Evolutionary conservation across 2,113 vertebrate genomes (phyloP).

Genomic region (Gracilinanus agilis): DNA sequence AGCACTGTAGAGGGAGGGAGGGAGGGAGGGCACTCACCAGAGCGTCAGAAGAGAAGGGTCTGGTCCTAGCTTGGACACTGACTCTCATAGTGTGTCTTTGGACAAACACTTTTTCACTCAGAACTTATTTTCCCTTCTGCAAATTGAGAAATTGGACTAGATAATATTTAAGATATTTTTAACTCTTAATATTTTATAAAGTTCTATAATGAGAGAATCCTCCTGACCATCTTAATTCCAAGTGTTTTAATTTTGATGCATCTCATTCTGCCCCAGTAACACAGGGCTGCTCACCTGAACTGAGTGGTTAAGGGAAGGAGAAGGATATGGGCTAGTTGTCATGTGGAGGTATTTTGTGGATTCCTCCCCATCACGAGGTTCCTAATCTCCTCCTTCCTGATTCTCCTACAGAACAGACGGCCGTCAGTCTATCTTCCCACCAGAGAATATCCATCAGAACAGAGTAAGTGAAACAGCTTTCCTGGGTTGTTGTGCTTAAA

Average conservation of each 20-base stretch:
- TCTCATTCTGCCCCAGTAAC: background rate
- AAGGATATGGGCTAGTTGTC: background rate
- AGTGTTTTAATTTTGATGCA: background rate
- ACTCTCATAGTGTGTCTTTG: background rate
- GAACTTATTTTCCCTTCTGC: background rate
- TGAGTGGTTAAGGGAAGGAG: background rate
- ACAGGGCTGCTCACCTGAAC: background rate
- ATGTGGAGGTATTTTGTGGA: background rate
- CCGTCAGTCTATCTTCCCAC: conserved; percentile 98
- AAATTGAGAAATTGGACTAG: background rate
- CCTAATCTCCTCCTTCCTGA: conserved; percentile 1
- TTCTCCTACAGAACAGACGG: conserved; percentile 91
- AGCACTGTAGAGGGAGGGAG: background rate
- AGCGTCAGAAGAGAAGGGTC: background rate
- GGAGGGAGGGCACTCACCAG: background rate
- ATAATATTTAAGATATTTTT: background rate
- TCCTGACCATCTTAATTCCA: background rate
- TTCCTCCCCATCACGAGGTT: background rate
- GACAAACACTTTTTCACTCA: background rate
- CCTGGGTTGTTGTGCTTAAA: background rate
- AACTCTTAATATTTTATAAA: background rate
- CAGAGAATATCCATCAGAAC: conserved; percentile 96
- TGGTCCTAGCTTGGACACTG: background rate
- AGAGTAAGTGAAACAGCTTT: conserved; percentile 88
- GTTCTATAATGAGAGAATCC: background rate